Percentiles rank a stretch among this genome's conserved stretches.
These are phyloP conservation scores for Manacus vitellinus DNA, from an alignment of 2,113 vertebrate genomes.

Conservation along the genomic window DNA sequence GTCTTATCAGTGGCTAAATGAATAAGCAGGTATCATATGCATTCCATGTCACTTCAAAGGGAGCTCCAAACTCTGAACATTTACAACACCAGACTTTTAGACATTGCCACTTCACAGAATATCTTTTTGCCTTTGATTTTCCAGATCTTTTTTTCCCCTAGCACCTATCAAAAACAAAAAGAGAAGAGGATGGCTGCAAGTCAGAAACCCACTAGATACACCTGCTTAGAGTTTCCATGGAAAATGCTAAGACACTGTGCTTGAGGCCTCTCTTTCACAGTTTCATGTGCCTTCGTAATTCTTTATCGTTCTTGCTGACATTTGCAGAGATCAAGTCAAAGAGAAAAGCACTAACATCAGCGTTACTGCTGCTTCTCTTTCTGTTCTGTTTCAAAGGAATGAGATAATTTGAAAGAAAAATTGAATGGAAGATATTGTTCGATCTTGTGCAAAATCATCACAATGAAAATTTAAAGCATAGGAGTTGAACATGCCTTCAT, in stretches of 20 bases:
- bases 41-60: constrained; percentile 57
- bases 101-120: constrained; percentile 35
- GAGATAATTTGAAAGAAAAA: neutral
- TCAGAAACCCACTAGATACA: neutral
- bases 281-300: neutral
- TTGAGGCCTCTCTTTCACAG: neutral
- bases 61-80: neutral
- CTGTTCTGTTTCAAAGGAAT: neutral
- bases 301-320: neutral
- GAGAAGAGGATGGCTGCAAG: neutral
- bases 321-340: neutral
- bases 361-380: neutral
- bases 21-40: constrained; percentile 25
- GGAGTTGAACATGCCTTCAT: neutral
- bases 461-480: neutral
- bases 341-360: neutral
- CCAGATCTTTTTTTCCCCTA: neutral
- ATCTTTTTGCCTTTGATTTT: constrained; percentile 49
- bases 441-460: neutral
- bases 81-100: constrained; percentile 23
- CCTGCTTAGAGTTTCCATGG: neutral
- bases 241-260: neutral
- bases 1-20: constrained; percentile 53
- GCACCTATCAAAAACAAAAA: neutral
- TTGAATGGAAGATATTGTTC: neutral